These are phyloP conservation scores for Ichneumon xanthorius DNA, from an alignment of 2,888 invertebrate species.

Conservation along the genomic window DNA sequence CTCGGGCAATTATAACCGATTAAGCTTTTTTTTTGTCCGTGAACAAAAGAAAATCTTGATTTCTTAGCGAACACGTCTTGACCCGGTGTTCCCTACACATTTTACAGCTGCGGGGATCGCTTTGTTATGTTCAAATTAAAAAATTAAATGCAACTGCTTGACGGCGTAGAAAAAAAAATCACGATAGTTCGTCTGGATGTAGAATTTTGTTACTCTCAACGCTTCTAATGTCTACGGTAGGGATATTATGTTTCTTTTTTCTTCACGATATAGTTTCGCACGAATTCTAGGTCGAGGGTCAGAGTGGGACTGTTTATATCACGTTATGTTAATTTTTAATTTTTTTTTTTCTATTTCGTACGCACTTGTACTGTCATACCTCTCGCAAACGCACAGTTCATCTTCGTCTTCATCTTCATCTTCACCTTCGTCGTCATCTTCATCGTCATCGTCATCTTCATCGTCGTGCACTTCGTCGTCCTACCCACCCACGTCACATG, in stretches of 20 bases:
- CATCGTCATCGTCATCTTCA: conserved; percentile 45
- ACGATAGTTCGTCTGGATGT: conserved; percentile 15
- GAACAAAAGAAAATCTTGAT: too few species aligned
- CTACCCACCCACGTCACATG: conserved; percentile 64
- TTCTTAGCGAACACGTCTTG: too few species aligned
- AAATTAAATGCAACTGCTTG: not conserved
- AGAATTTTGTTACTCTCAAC: conserved; percentile 1
- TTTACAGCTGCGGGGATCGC: conserved; percentile 27
- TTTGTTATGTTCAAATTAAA: conserved; percentile 32
- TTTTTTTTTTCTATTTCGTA: conserved; percentile 28
- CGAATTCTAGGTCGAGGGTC: conserved; percentile 17
- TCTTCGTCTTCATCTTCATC: conserved; percentile 14
- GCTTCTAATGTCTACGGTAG: conserved; percentile 25
- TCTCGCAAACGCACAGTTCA: conserved; percentile 41
- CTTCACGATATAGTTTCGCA: conserved; percentile 20
- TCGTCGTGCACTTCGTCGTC: conserved; percentile 58
- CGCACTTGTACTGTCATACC: conserved; percentile 19
- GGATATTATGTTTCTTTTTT: not conserved
- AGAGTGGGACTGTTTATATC: conserved; percentile 30
- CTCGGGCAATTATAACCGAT: too few species aligned
- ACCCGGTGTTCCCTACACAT: not conserved
- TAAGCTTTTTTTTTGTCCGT: too few species aligned
- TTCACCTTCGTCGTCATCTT: not conserved
- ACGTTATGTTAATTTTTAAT: conserved; percentile 32
- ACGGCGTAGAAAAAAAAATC: not conserved